phyloP scores from a whole-genome alignment of 2,888 invertebrate genomes.

The Trichacis sp. region DNA sequence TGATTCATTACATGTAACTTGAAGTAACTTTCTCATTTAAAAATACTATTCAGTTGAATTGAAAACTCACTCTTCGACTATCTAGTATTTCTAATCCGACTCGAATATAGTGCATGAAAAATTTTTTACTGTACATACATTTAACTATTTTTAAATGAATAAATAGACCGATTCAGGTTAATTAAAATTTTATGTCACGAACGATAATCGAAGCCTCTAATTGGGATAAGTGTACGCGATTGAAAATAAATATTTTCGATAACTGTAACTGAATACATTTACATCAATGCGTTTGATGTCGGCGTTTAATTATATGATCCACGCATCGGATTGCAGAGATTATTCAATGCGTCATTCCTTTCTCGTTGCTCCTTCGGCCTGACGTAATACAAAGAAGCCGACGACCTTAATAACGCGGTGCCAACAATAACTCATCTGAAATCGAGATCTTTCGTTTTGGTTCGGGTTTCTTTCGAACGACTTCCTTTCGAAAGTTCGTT shows the following conservation, averaged over 20 bases:
- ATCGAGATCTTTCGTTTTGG: neutral
- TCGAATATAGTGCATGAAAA: too few species aligned
- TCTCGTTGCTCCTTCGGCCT: constrained; percentile 1
- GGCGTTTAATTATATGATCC: constrained; percentile 13
- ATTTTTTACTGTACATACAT: too few species aligned
- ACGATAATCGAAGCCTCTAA: too few species aligned
- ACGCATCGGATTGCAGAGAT: constrained; percentile 8
- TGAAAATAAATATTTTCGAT: neutral
- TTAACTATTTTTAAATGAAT: too few species aligned
- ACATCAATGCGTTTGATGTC: constrained; percentile 9
- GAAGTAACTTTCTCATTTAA: too few species aligned
- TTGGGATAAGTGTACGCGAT: neutral
- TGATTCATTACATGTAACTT: too few species aligned
- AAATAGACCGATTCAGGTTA: too few species aligned
- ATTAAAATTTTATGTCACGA: neutral
- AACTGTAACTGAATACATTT: constrained; percentile 3
- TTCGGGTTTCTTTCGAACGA: too few species aligned
- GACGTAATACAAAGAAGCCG: constrained; percentile 6
- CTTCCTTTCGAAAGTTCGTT: too few species aligned
- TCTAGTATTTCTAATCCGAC: too few species aligned
- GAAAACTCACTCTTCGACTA: too few species aligned
- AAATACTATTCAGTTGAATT: too few species aligned
- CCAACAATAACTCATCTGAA: neutral
- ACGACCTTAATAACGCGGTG: constrained; percentile 1
- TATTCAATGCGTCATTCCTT: constrained; percentile 10